A percentile compares a stretch with the other conserved stretches of the same genome.
Conservation (phyloP, 2,888 invertebrate species). For the Helicoverpa assulta region DNA sequence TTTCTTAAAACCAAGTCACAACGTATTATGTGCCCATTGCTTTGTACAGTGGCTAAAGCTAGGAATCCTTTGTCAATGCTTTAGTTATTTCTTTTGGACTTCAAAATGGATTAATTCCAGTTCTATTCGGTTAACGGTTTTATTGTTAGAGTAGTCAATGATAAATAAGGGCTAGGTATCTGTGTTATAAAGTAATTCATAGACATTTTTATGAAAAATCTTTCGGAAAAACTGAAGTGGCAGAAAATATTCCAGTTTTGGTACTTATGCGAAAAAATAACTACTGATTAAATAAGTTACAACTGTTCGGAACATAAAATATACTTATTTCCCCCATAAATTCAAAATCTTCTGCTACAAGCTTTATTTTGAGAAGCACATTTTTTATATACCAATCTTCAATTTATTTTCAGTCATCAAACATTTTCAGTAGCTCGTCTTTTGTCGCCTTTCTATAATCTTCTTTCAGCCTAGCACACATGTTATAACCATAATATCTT, state of each 20-base stretch:
- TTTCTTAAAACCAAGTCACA: not conserved
- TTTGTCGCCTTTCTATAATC: no score
- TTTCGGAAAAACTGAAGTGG: not conserved
- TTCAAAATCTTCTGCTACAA: no score
- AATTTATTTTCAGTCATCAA: no score
- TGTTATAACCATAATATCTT: not conserved
- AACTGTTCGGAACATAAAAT: no score
- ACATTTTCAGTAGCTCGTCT: no score
- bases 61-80: constrained; percentile 19
- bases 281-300: no score
- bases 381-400: no score
- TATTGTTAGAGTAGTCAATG: not conserved
- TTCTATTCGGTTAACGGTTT: constrained; percentile 19
- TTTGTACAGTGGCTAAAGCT: constrained; percentile 37
- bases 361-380: no score
- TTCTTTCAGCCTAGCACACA: not conserved
- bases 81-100: constrained; percentile 24
- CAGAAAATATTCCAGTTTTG: not conserved
- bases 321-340: no score
- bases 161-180: not conserved
- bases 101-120: constrained; percentile 35
- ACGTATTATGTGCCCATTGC: constrained; percentile 16
- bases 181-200: not conserved
- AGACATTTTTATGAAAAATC: no score
- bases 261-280: not conserved